These are phyloP conservation scores for Pimephales promelas DNA, from an alignment of 2,113 vertebrate species.

Conservation along the genomic window DNA sequence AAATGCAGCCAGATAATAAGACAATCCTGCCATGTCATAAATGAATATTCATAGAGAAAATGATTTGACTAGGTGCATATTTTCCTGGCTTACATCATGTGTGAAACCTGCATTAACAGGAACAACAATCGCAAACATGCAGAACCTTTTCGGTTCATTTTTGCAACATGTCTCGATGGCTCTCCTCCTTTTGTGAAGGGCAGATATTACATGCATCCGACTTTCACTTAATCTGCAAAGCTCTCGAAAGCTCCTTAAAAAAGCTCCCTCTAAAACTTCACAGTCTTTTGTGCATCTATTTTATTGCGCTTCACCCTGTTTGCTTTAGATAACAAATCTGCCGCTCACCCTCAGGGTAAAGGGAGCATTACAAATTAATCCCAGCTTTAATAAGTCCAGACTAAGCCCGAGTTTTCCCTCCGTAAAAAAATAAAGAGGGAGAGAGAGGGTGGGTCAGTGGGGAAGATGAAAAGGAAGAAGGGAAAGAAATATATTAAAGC, in stretches of 20 bases:
- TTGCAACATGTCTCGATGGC: constrained; percentile 29
- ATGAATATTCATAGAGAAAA: neutral
- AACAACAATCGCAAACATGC: neutral
- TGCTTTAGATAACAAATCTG: constrained; percentile 85
- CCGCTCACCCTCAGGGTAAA: constrained; percentile 81
- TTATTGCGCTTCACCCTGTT: constrained; percentile 74
- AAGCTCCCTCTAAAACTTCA: constrained; percentile 53
- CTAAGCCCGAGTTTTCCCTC: constrained; percentile 85
- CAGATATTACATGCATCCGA: constrained; percentile 57
- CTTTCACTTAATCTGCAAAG: constrained; percentile 57
- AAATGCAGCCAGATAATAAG: neutral
- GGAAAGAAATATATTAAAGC: constrained; percentile 85
- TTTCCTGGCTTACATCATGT: neutral
- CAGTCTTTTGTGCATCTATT: constrained; percentile 61
- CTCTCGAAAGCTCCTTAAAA: constrained; percentile 59
- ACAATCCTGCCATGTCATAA: neutral
- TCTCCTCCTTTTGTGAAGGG: constrained; percentile 41
- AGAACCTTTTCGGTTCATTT: neutral
- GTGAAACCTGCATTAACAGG: neutral
- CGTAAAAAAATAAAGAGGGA: constrained; percentile 40
- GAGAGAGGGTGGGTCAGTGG: constrained; percentile 56
- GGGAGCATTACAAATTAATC: constrained; percentile 97
- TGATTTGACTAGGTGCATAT: neutral
- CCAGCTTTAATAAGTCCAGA: constrained; percentile 97
- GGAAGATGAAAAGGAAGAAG: constrained; percentile 69